Percentiles rank a stretch among this genome's conserved stretches.
Conservation (phyloP, 2,888 invertebrate genomes). For the Charanyca ferruginea region DNA sequence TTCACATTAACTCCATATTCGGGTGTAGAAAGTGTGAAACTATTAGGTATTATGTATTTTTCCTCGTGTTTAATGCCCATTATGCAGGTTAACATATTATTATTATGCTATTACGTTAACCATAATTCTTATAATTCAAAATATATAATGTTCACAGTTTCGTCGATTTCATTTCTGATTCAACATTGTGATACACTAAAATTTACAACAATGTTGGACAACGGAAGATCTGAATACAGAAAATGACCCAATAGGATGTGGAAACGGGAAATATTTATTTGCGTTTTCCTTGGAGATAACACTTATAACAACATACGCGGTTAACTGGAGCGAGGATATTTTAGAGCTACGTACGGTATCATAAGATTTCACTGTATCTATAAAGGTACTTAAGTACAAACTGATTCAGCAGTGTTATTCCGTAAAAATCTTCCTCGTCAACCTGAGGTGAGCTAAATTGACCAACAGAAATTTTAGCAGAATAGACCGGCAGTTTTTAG, state of each 20-base stretch:
- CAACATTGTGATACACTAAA: neutral
- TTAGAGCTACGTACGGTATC: constrained; percentile 2
- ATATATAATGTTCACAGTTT: neutral
- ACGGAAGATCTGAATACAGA: neutral
- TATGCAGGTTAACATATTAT: constrained; percentile 26
- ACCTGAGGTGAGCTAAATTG: too few species aligned
- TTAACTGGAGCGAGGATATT: constrained; percentile 36
- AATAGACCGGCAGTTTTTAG: too few species aligned
- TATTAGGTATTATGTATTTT: constrained; percentile 19
- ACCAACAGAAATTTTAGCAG: too few species aligned
- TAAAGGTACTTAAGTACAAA: constrained; percentile 3
- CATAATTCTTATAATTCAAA: constrained; percentile 8
- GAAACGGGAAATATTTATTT: constrained; percentile 25
- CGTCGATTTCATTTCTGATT: neutral
- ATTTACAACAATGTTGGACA: neutral
- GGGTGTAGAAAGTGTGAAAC: constrained; percentile 53
- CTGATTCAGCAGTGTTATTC: neutral
- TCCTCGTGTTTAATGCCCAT: constrained; percentile 12
- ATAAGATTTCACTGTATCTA: constrained; percentile 1
- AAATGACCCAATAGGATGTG: neutral
- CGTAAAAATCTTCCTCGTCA: neutral
- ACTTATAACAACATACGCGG: constrained; percentile 1
- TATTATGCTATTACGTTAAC: constrained; percentile 19
- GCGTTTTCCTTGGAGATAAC: constrained; percentile 39
- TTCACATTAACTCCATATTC: constrained; percentile 12